These are phyloP conservation scores for Antidorcas marsupialis DNA, from an alignment of 2,113 vertebrate genomes.

Conservation along the genomic window DNA sequence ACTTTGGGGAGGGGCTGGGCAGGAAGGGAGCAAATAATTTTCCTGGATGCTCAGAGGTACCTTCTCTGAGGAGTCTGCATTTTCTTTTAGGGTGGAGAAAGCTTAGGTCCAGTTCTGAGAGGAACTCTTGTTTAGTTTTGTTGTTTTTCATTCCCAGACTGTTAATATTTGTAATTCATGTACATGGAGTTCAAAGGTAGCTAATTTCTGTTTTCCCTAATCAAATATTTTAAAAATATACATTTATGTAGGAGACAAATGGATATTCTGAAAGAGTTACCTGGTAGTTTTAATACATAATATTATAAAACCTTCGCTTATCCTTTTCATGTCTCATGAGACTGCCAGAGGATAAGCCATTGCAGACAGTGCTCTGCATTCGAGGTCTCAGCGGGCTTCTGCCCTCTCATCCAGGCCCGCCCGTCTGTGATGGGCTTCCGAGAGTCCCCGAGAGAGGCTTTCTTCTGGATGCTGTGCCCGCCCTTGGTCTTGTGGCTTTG, in stretches of 20 bases:
- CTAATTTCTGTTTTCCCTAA: neutral
- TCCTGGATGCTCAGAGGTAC: neutral
- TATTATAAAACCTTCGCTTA: conserved; percentile 62
- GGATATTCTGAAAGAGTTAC: conserved; percentile 36
- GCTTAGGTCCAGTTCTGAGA: neutral
- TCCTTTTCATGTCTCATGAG: conserved; percentile 58
- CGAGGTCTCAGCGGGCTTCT: neutral
- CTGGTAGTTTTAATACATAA: conserved; percentile 63
- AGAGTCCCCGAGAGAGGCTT: conserved; percentile 54
- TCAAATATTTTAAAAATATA: neutral
- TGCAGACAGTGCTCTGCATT: conserved; percentile 17
- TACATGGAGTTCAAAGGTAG: neutral
- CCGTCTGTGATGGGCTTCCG: conserved; percentile 66
- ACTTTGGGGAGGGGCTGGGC: fast-evolving
- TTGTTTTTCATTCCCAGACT: neutral
- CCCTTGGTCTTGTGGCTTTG: conserved; percentile 78
- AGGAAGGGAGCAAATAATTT: neutral
- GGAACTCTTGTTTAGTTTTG: neutral
- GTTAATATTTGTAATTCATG: neutral
- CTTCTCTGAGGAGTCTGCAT: neutral
- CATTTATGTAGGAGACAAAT: neutral
- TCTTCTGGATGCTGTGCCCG: conserved; percentile 23
- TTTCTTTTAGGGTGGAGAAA: neutral
- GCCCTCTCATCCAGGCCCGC: conserved; percentile 63
- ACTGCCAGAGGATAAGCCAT: conserved; percentile 54